Evolutionary conservation across 2,888 invertebrate genomes (phyloP).

Genomic region (Rotaria socialis): DNA sequence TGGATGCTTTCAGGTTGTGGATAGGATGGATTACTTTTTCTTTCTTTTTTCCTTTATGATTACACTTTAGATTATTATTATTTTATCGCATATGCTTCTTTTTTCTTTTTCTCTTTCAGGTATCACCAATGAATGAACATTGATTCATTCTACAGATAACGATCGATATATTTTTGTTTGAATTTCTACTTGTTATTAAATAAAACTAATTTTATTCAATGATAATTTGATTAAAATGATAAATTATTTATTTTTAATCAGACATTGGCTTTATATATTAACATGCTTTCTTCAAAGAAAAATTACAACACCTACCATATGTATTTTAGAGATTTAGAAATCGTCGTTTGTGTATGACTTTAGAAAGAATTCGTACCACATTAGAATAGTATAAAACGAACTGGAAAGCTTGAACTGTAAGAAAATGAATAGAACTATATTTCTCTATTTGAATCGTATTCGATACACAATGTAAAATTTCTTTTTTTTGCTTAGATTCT

Average conservation of each 20-base stretch:
- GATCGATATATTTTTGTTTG: background rate
- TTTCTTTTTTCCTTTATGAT: background rate
- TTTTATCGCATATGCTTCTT: background rate
- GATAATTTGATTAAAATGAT: background rate
- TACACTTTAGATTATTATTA: background rate
- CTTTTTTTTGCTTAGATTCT: no score
- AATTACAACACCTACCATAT: no score
- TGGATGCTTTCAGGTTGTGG: conserved; percentile 33
- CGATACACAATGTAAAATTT: background rate
- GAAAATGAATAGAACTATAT: background rate
- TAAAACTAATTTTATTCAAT: background rate
- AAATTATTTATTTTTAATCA: no score
- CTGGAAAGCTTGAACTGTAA: background rate
- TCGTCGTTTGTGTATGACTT: background rate
- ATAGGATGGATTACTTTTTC: background rate
- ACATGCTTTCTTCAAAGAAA: no score
- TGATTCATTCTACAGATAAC: background rate
- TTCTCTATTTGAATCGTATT: conserved; percentile 1
- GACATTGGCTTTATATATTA: no score
- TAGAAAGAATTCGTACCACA: background rate
- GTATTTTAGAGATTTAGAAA: no score
- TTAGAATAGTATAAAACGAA: background rate
- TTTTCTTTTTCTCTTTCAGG: background rate
- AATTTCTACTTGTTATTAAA: background rate
- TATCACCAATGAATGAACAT: background rate